Conservation (phyloP, 2,797 vertebrate genomes). For the Myiotriccus ornatus region DNA sequence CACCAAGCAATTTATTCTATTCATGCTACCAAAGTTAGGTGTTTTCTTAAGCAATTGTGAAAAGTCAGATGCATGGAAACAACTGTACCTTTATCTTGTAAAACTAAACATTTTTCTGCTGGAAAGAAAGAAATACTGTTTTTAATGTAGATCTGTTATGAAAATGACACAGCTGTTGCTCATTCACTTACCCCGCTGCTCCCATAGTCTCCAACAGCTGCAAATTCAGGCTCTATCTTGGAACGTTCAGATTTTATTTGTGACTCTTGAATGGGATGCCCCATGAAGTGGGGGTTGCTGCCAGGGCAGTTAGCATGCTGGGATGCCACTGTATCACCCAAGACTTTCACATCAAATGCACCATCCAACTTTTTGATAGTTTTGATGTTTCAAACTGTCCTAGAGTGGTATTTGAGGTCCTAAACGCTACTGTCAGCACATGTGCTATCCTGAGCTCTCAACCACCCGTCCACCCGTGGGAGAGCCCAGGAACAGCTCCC, state of each 20-base stretch:
- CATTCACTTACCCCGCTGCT: neutral
- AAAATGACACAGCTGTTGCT: neutral
- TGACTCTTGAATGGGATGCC: neutral
- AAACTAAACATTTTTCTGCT: neutral
- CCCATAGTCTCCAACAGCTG: neutral
- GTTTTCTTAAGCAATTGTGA: neutral
- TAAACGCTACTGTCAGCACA: neutral
- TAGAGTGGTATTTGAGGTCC: neutral
- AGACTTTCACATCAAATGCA: neutral
- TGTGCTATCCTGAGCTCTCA: rapidly evolving
- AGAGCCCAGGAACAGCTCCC: neutral
- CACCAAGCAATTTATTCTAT: neutral
- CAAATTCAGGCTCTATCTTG: neutral
- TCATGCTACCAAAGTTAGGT: neutral
- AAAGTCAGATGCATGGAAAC: neutral
- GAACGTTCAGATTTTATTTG: neutral
- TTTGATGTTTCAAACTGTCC: neutral
- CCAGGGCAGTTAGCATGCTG: neutral
- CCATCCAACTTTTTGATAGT: neutral
- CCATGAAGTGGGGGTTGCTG: neutral
- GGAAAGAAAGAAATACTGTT: neutral
- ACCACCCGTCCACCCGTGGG: neutral
- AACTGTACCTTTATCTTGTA: neutral
- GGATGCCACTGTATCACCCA: neutral
- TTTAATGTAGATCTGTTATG: neutral